Evolutionary conservation across 2,888 invertebrate species (phyloP), one percentile per base, ranked within the genome.

Genomic region (Galeruca laticollis): DNA sequence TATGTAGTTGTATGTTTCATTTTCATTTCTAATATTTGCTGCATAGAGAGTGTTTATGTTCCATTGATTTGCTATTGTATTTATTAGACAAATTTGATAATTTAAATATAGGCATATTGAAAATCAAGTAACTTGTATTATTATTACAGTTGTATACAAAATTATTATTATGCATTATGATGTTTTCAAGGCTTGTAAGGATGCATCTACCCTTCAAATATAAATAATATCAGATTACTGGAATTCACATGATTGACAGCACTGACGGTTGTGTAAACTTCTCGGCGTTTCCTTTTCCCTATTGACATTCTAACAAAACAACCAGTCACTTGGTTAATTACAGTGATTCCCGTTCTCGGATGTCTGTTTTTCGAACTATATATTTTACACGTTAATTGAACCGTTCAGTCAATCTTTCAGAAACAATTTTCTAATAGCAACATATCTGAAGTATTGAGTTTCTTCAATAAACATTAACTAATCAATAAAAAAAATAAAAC

Each of bases 241-340:
- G n/a, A 10, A 21, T 21, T 57, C 15, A 18, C 43, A 21, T 57
- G 65, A 65, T 65, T 65, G 65, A 33, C 65, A 65, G 57, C 33
- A 15, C 57, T 49, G 65, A 15, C 47, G 65, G 65, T 57, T 65
- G 57, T 40, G 35, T 49, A 65, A 65, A 65, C 65, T 65, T 57
- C 33, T 57, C 47, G 65, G 47, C 57, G 49, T 65, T 65, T 65
- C 57, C 65, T 65, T 65, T 47, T 65, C 49, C 57, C 47, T 18
- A 65, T 65, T 65, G 65, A 65, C 57, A 57, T 65, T 33, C 57
- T 57, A 65, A 65, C 65, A 65, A 65, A 65, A 65, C 65, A 65
- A 57, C 47, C 65, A 65, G 65, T 65, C 57, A 65, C 37, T 57
- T 47, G 47, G 65, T 57, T 57, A 65, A 51, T 57, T 57, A 15